These are phyloP conservation scores for Lytechinus variegatus DNA, from an alignment of 35 echinoderm and acorn worm species.

Conservation along the genomic window DNA sequence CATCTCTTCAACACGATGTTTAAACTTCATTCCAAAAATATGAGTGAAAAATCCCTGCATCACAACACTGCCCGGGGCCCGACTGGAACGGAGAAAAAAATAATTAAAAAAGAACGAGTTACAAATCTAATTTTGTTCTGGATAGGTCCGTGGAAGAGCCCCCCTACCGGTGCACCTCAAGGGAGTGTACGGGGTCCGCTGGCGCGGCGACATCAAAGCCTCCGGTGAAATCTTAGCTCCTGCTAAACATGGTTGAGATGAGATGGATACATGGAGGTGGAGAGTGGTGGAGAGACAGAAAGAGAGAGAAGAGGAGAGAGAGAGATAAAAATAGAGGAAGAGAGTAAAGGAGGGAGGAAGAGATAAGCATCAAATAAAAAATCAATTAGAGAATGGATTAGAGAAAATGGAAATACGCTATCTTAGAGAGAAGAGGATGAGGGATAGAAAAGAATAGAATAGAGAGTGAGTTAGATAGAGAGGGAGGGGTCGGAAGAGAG, in stretches of 20 bases:
- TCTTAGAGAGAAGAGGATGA: too few relatives aligned
- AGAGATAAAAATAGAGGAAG: not conserved
- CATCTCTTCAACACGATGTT: not conserved
- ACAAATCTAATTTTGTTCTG: conserved; percentile 46
- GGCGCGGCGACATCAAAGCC: conserved; percentile 50
- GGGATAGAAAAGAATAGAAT: too few relatives aligned
- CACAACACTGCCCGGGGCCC: conserved; percentile 44
- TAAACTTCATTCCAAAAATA: conserved; percentile 27
- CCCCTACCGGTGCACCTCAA: conserved; percentile 33
- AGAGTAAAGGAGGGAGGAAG: not conserved
- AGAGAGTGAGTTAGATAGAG: too few relatives aligned
- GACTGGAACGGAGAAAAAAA: conserved; percentile 2
- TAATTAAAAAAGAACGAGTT: conserved; percentile 45
- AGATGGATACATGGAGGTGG: not conserved
- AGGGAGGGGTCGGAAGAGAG: too few relatives aligned
- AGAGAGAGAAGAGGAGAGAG: not conserved
- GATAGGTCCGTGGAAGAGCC: not conserved
- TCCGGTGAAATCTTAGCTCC: conserved; percentile 44
- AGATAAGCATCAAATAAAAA: not conserved
- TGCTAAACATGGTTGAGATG: not conserved
- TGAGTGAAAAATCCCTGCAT: not conserved
- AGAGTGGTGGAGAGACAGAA: not conserved
- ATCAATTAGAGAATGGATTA: too few relatives aligned
- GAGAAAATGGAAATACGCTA: too few relatives aligned
- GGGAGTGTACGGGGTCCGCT: conserved; percentile 38